Evolutionary conservation across 1,140 invertebrate genomes (phyloP).

Genomic region (Oreohelix idahoensis): DNA sequence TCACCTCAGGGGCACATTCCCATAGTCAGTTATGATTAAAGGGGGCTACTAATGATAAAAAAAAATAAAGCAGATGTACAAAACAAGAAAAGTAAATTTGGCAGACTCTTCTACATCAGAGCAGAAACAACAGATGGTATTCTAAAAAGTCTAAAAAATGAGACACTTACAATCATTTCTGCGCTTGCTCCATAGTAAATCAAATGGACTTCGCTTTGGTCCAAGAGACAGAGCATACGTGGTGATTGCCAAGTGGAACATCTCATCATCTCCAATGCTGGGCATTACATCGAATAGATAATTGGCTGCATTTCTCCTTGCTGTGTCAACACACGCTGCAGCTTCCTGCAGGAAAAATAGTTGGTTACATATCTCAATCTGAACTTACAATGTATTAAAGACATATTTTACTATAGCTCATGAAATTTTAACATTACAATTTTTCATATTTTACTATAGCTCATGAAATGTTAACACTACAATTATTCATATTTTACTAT

Average conservation of each 20-base stretch:
- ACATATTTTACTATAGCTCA: too few relatives aligned
- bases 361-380: too few relatives aligned
- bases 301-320: slow-evolving; percentile 54
- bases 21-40: too few relatives aligned
- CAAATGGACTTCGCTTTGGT: slow-evolving; percentile 48
- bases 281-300: slow-evolving; percentile 51
- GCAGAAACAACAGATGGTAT: background rate
- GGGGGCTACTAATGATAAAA: too few relatives aligned
- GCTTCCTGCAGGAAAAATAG: slow-evolving; percentile 60
- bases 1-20: too few relatives aligned
- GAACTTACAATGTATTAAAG: too few relatives aligned
- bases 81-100: background rate
- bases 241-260: slow-evolving; percentile 63
- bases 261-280: slow-evolving; percentile 50
- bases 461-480: too few relatives aligned
- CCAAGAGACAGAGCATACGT: slow-evolving; percentile 63
- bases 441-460: too few relatives aligned
- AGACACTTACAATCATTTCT: slow-evolving; percentile 46
- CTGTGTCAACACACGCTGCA: slow-evolving; percentile 57
- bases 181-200: slow-evolving; percentile 16
- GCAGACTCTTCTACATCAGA: background rate
- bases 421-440: too few relatives aligned
- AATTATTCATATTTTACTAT: too few relatives aligned
- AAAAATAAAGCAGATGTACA: too few relatives aligned
- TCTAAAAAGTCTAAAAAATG: background rate